Evolutionary conservation across 2,888 invertebrate species (phyloP).

Genomic region (Lasioglossum pauxillum): DNA sequence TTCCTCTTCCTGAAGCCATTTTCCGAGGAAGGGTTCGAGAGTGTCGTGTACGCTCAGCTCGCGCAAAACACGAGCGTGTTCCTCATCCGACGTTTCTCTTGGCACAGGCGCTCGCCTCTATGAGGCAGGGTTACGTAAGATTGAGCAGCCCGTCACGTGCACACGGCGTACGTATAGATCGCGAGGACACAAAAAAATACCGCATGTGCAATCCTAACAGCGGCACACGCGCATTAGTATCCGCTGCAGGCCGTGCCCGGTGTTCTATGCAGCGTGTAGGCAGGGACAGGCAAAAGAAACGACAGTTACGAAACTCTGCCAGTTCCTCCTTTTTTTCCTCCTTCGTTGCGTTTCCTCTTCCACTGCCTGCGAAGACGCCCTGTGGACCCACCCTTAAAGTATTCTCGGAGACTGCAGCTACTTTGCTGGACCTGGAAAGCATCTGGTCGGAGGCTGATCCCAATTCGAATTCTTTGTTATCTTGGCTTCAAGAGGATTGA

Average conservation of each 20-base stretch:
- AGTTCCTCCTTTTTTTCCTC: conserved; percentile 50
- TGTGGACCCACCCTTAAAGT: neutral
- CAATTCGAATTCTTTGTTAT: neutral
- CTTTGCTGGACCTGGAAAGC: neutral
- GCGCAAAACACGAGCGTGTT: conserved; percentile 41
- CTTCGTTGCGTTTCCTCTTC: neutral
- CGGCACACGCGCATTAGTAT: conserved; percentile 66
- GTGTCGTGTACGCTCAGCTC: neutral
- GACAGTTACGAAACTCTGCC: conserved; percentile 75
- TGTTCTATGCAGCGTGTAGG: conserved; percentile 57
- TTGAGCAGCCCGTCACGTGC: conserved; percentile 72
- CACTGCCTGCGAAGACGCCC: neutral
- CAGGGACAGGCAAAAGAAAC: conserved; percentile 68
- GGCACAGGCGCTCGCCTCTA: conserved; percentile 39
- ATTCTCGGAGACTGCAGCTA: neutral
- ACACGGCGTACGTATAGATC: conserved; percentile 66
- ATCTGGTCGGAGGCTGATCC: neutral
- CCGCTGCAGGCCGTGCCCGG: conserved; percentile 62
- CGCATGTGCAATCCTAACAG: conserved; percentile 74
- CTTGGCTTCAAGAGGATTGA: no score
- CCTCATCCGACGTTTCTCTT: conserved; percentile 39
- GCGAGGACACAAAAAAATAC: conserved; percentile 69
- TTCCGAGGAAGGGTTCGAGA: conserved; percentile 2
- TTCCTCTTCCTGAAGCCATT: conserved; percentile 20
- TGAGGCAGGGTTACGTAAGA: conserved; percentile 71